Evolutionary conservation across 35 echinoderm and acorn worm species (phyloP), one percentile per base, ranked within the genome.

Genomic region (Apostichopus japonicus): DNA sequence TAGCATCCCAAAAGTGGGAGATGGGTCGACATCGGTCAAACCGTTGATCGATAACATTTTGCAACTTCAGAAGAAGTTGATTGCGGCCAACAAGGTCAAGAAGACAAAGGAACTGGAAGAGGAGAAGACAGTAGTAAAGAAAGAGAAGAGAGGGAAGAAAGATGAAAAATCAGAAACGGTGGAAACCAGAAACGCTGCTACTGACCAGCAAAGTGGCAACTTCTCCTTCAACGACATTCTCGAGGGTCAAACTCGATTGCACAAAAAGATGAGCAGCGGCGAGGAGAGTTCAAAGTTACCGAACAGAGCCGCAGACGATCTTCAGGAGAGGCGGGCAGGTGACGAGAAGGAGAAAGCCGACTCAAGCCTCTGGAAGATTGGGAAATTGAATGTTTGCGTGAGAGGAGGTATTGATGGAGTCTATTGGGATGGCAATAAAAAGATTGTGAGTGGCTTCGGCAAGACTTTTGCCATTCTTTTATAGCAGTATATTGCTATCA

Each of bases 1-100:
- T 27, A 59, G 25, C 17, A 78, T 17, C 3, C n/a, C 6, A 75
- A 89, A 72, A 5, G 61, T 16, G 10, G 15, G n/a, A 27, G 23
- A 72, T 21, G 10, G 19, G 6, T 23, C 24, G 5, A 23, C 86
- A 72, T 52, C 61, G 5, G 17, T 63, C 19, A 65, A 65, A 23
- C 86, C 86, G 5, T 33, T 89, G 8, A 51, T 89, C 7, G 86
- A 89, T 44, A 89, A 89, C 63, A 89, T 89, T 11, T 63, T 89
- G 23, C 10, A 89, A 63, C 86, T 89, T 10, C 61, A 89, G n/a
- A 89, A 51, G 27, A 89, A 59, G 51, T 17, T 72, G n/a, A 19
- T 87, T 23, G 86, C 62, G 4, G 86, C 44, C 1, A 73, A 6
- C 56, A 88, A 88, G 58, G 57, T 23, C 21, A 87, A 17, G 56